phyloP scores from a whole-genome alignment of 1,140 invertebrate species.

The Orchestia grillus region DNA sequence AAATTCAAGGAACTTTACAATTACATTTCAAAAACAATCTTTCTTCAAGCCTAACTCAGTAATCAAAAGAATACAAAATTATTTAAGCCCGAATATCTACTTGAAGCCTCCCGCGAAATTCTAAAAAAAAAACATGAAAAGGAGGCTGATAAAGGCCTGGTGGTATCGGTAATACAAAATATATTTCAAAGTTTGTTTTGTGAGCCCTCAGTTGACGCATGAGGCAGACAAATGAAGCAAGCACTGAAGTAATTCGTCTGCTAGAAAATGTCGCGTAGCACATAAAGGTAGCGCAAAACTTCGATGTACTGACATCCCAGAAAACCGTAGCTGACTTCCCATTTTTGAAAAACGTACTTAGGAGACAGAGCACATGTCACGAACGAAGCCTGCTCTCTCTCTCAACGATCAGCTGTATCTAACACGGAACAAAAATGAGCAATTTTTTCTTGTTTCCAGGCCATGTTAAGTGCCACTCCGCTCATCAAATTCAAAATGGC shows the following conservation, averaged over 20 bases:
- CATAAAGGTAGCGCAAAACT: neutral
- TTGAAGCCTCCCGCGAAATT: neutral
- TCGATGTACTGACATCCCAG: neutral
- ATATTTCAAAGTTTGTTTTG: neutral
- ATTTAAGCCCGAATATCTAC: neutral
- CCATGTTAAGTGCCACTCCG: neutral
- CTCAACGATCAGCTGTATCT: neutral
- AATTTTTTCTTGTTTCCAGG: neutral
- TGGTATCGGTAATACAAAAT: neutral
- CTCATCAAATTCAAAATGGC: neutral
- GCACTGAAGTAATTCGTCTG: neutral
- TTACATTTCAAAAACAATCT: neutral
- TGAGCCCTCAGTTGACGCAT: neutral
- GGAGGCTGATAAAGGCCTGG: neutral
- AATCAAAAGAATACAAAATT: neutral
- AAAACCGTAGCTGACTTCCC: neutral
- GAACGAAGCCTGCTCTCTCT: neutral
- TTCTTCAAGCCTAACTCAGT: neutral
- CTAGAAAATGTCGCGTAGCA: neutral
- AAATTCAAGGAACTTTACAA: neutral
- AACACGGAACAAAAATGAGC: neutral
- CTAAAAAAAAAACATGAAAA: neutral
- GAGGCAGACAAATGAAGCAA: neutral
- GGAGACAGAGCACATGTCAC: neutral
- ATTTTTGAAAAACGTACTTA: neutral